A percentile compares a stretch with the other conserved stretches of the same genome.
Conservation (phyloP, 2,888 invertebrate genomes). For the Microctonus brassicae region DNA sequence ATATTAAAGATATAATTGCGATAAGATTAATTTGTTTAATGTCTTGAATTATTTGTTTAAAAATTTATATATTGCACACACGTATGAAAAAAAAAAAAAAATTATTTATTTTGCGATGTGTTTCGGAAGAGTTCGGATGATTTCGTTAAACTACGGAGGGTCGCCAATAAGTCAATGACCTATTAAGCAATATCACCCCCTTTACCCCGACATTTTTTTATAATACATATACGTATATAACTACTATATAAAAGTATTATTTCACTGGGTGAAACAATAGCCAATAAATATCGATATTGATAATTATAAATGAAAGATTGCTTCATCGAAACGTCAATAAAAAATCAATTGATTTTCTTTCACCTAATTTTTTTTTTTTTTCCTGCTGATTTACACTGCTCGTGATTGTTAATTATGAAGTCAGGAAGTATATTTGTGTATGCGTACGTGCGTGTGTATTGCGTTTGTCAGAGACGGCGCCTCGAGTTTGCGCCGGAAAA, state of each 20-base stretch:
- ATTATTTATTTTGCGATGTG: neutral
- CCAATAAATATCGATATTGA: neutral
- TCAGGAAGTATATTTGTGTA: constrained; percentile 4
- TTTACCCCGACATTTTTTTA: too few relatives aligned
- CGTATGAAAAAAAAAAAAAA: too few relatives aligned
- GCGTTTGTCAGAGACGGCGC: constrained; percentile 34
- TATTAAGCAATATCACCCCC: constrained; percentile 36
- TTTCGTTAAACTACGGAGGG: neutral
- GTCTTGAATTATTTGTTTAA: too few relatives aligned
- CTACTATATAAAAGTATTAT: neutral
- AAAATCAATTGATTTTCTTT: neutral
- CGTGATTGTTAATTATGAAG: neutral
- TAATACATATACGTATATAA: neutral
- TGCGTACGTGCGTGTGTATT: neutral
- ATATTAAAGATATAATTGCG: neutral
- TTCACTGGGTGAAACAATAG: neutral
- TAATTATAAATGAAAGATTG: neutral
- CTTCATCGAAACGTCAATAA: neutral
- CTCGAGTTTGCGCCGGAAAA: constrained; percentile 54
- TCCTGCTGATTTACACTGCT: neutral
- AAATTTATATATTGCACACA: too few relatives aligned
- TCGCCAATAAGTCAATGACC: constrained; percentile 39
- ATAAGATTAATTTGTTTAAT: neutral
- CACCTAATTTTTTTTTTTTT: neutral
- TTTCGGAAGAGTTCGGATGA: neutral